Evolutionary conservation across 2,888 invertebrate species (phyloP).

Genomic region (Glyphotaelius pellucidus): DNA sequence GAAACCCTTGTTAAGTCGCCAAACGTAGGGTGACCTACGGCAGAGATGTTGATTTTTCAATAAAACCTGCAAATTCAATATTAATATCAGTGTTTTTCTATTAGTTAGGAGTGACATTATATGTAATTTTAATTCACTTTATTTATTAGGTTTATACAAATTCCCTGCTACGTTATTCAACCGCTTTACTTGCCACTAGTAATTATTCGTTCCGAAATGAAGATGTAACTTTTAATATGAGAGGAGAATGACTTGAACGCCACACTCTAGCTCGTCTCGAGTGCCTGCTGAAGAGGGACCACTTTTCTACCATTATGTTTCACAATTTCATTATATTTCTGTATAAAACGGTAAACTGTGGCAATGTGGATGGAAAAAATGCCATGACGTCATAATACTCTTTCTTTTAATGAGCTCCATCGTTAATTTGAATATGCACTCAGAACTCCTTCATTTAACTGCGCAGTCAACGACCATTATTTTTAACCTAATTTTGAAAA

Average conservation of each 20-base stretch:
- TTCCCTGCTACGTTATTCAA: neutral
- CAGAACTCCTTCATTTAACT: neutral
- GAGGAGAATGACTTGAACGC: slow-evolving; percentile 44
- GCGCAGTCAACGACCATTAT: neutral
- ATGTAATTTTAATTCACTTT: neutral
- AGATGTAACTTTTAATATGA: slow-evolving; percentile 32
- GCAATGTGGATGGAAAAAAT: slow-evolving; percentile 26
- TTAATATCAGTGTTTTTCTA: neutral
- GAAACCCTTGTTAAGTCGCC: too few species aligned
- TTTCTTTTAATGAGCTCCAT: slow-evolving; percentile 42
- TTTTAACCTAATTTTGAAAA: slow-evolving; percentile 8
- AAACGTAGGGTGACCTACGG: too few species aligned
- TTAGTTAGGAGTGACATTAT: too few species aligned
- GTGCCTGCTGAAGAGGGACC: slow-evolving; percentile 33
- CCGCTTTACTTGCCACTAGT: neutral
- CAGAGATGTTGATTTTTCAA: too few species aligned
- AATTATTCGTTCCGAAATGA: slow-evolving; percentile 17
- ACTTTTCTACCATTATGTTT: slow-evolving; percentile 44
- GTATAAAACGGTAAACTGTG: slow-evolving; percentile 29
- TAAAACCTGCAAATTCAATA: neutral
- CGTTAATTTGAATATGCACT: slow-evolving; percentile 34
- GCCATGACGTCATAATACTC: slow-evolving; percentile 13
- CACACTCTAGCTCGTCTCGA: slow-evolving; percentile 50
- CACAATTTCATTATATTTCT: slow-evolving; percentile 48
- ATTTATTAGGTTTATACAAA: neutral